Percentiles rank a stretch among this genome's conserved stretches.
These are phyloP conservation scores for Heliconius nattereri DNA, from an alignment of 1,140 invertebrate genomes.

Conservation along the genomic window DNA sequence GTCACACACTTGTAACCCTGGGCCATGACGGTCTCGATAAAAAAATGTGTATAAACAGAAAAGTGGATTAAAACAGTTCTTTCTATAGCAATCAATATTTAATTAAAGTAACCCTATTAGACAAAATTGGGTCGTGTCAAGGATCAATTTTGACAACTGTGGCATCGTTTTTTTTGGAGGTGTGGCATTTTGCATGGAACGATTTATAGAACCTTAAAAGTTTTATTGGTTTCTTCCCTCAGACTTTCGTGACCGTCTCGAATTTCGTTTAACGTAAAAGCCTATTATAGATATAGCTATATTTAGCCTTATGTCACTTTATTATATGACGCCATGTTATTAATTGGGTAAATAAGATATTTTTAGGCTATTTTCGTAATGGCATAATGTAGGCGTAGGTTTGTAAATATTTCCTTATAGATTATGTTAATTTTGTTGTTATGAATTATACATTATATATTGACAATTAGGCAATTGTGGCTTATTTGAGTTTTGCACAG, in stretches of 20 bases:
- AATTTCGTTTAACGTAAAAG: slow-evolving; percentile 17
- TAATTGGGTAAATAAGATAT: slow-evolving; percentile 9
- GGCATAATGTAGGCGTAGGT: not conserved
- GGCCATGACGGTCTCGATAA: not conserved
- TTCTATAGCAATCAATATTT: not conserved
- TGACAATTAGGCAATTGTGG: not conserved
- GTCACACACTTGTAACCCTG: no score
- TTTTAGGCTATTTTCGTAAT: not conserved
- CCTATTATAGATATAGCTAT: not conserved
- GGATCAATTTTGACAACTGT: slow-evolving; percentile 15
- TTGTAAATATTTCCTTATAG: not conserved
- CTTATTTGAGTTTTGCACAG: no score
- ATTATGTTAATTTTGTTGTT: not conserved
- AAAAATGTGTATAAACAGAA: not conserved
- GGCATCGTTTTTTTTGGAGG: not conserved
- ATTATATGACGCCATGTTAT: not conserved
- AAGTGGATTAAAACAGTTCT: no score
- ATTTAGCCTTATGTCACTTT: not conserved
- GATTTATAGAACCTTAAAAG: slow-evolving; percentile 23
- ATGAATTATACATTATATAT: not conserved
- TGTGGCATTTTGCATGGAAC: slow-evolving; percentile 18
- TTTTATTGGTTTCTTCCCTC: slow-evolving; percentile 28
- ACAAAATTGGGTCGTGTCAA: slow-evolving; percentile 20
- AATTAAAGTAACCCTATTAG: slow-evolving; percentile 7
- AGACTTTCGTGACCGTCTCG: slow-evolving; percentile 26